phyloP scores from a whole-genome alignment of 2,797 vertebrate genomes.

The Oophaga sylvatica region DNA sequence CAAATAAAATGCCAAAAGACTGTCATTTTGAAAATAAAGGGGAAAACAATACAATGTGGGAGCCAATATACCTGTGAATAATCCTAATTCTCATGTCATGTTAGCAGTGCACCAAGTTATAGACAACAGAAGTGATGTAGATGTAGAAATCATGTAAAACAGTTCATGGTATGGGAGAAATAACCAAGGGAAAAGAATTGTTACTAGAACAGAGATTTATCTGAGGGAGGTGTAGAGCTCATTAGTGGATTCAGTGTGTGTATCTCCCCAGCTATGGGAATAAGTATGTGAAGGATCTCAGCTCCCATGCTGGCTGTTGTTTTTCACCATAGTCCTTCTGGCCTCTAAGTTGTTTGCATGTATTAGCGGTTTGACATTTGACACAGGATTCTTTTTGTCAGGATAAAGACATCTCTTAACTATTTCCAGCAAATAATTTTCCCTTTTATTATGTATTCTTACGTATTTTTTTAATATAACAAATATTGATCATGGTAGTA shows the following conservation, averaged over 20 bases:
- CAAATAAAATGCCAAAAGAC: no score
- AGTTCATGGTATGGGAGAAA: not conserved
- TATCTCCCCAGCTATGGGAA: conserved; percentile 35
- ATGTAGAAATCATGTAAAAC: not conserved
- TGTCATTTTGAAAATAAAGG: no score
- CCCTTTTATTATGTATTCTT: not conserved
- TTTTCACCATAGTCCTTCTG: conserved; percentile 37
- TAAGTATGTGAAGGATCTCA: conserved; percentile 47
- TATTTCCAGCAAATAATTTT: conserved; percentile 1
- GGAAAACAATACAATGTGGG: no score
- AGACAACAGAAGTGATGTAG: not conserved
- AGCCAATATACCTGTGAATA: no score
- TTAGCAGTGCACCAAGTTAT: not conserved
- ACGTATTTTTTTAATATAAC: not conserved
- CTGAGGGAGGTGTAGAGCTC: conserved; percentile 37
- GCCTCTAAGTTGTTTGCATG: conserved; percentile 48
- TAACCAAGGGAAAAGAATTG: conserved; percentile 31
- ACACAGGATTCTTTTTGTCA: conserved; percentile 40
- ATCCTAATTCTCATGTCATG: no score
- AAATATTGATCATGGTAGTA: not conserved
- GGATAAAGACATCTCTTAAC: conserved; percentile 27
- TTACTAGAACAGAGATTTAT: conserved; percentile 40
- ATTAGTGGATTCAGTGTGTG: conserved; percentile 53
- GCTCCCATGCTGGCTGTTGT: conserved; percentile 51
- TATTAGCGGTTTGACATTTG: conserved; percentile 51